These are phyloP conservation scores for Hesperophylax magnus DNA, from an alignment of 1,140 invertebrate genomes.

Conservation along the genomic window DNA sequence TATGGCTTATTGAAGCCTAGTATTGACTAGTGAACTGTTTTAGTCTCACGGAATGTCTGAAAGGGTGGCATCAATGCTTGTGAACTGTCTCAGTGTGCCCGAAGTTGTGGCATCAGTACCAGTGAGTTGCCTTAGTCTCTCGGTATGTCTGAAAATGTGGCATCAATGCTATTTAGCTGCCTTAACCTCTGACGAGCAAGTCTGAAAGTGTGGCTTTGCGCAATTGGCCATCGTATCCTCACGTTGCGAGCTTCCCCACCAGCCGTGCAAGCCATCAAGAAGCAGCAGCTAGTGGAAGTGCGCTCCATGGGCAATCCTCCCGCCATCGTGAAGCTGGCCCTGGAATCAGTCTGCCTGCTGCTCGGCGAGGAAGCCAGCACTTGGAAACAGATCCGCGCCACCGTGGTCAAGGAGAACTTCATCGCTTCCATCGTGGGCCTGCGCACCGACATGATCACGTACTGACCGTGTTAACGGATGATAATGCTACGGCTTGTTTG, in stretches of 20 bases:
- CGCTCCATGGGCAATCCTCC: constrained; percentile 96
- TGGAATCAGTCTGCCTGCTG: constrained; percentile 96
- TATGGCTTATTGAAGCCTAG: too few species aligned
- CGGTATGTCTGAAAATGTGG: too few species aligned
- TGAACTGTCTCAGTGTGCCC: too few species aligned
- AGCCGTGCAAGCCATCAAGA: constrained; percentile 98
- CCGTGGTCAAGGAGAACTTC: constrained; percentile 98
- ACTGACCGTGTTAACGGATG: background rate
- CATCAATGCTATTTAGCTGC: too few species aligned
- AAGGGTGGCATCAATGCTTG: too few species aligned
- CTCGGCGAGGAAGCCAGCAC: constrained; percentile 92
- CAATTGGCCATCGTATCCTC: background rate
- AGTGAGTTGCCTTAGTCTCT: too few species aligned
- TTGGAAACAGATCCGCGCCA: constrained; percentile 94
- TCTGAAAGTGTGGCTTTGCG: too few species aligned
- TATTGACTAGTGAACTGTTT: too few species aligned
- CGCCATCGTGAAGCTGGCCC: constrained; percentile 90
- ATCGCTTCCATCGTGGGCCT: constrained; percentile 99
- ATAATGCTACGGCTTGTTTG: too few species aligned
- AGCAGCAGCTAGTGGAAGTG: constrained; percentile 95
- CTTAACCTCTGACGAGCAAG: too few species aligned
- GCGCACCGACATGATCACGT: constrained; percentile 94
- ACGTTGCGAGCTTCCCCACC: constrained; percentile 56
- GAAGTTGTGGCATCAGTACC: too few species aligned
- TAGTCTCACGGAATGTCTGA: too few species aligned